Evolutionary conservation across 1,140 invertebrate genomes (phyloP).

Genomic region (Bombus picipes): DNA sequence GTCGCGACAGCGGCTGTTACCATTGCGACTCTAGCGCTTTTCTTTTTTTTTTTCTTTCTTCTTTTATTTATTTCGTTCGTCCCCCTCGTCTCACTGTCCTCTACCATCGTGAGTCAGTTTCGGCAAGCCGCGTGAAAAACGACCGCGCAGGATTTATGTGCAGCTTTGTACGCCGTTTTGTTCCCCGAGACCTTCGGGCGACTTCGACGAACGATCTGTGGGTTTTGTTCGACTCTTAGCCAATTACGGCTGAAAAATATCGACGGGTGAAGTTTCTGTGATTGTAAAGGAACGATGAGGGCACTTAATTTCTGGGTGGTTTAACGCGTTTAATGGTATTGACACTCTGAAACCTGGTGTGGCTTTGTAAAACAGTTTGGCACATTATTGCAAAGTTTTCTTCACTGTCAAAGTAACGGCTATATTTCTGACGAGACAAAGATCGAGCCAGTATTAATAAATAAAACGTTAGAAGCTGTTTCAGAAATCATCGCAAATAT

Average conservation of each 20-base stretch:
- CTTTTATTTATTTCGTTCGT: background rate
- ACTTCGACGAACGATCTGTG: conserved; percentile 17
- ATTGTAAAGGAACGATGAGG: background rate
- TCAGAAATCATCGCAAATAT: no score
- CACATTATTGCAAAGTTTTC: background rate
- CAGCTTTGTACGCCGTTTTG: conserved; percentile 23
- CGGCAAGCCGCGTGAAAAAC: conserved; percentile 21
- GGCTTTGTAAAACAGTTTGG: background rate
- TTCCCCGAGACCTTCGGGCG: conserved; percentile 4
- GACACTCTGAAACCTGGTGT: background rate
- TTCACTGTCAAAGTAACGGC: background rate
- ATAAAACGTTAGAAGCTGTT: no score
- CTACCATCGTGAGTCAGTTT: background rate
- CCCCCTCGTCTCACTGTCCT: background rate
- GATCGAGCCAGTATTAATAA: no score
- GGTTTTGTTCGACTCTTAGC: conserved; percentile 23
- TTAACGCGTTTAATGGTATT: background rate
- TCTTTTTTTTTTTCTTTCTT: background rate
- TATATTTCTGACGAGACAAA: no score
- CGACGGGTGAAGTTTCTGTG: background rate
- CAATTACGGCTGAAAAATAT: conserved; percentile 22
- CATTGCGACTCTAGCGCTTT: background rate
- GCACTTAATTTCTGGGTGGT: background rate
- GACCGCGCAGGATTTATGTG: conserved; percentile 18
- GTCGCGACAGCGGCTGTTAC: conserved; percentile 13